Evolutionary conservation across 2,113 vertebrate species (phyloP).

Genomic region (Scartelaos histophorus): DNA sequence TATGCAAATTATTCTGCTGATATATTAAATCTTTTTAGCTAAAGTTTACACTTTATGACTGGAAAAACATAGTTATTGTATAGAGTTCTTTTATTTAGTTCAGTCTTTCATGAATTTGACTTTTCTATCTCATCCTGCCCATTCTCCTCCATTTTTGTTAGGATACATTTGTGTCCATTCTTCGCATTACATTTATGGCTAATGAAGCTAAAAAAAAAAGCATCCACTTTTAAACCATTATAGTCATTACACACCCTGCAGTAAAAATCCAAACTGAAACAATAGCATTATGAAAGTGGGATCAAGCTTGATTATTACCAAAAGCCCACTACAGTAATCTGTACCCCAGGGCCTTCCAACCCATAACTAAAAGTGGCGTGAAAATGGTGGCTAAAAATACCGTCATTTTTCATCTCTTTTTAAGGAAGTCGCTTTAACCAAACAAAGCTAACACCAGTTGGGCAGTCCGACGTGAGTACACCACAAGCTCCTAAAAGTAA

Average conservation of each 20-base stretch:
- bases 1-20: no score
- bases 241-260: not conserved
- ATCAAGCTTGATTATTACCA: constrained; percentile 3
- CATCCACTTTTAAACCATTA: not conserved
- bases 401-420: constrained; percentile 7
- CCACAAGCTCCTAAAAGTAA: constrained; percentile 66
- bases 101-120: no score
- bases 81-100: no score
- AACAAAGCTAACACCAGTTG: constrained; percentile 28
- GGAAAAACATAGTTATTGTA: no score
- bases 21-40: no score
- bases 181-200: not conserved
- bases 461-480: constrained; percentile 39
- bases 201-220: not conserved
- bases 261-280: not conserved
- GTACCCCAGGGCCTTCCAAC: not conserved
- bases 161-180: not conserved
- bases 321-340: not conserved
- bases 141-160: not conserved
- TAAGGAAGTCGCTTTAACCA: constrained; percentile 9
- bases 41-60: no score
- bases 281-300: constrained; percentile 2
- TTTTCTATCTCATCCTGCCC: no score
- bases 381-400: not conserved
- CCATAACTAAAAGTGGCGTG: not conserved